Evolutionary conservation across 2,888 invertebrate species (phyloP), one percentile per base, ranked within the genome.

Genomic region (Hydropsyche betteni): DNA sequence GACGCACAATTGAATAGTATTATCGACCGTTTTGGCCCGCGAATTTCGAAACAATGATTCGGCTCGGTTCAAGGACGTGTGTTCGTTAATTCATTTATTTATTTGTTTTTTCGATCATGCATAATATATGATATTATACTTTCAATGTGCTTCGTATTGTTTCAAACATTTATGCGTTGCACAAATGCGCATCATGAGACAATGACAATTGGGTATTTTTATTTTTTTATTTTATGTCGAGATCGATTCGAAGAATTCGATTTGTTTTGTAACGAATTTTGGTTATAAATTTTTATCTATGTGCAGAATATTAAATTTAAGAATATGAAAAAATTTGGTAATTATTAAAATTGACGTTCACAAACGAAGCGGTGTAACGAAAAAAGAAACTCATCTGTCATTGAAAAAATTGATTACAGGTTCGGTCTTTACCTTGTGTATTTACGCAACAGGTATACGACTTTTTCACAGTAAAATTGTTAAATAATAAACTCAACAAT

Each of bases 321-420:
- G 24, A 24, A 2, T 24, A 24, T 24, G 24, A 24, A 24, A 24
- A 24, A 24, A 24, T 44, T 44, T 6, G 10, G 7, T 44, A 4
- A 44, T 44, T 44, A 44, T 44, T 10, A 1, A 44, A 44, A 44
- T 44, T 10, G 44, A 10, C 44, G 44, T 44, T 8, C 44, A 24
- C 24, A 24, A 24, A 24, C 51, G 51, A 16, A 24, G 69, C 52
- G 69, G 69, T 69, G 51, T 24, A 8, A 53, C 7, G 5, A 24
- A 53, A 72, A 72, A 72, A 61, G 72, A 14, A 72, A 58, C 58
- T 72, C 77, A 75, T 77, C 74, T 75, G 77, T 77, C 77, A 75
- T 75, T 75, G 74, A 74, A 70, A 44, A 64, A 75, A 61, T 51
- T 77, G 75, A 77, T 77, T 74, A 77, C 73, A 70, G 68, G 74